Evolutionary conservation across 2,888 invertebrate species (phyloP).

Genomic region (Troides oblongomaculatus): DNA sequence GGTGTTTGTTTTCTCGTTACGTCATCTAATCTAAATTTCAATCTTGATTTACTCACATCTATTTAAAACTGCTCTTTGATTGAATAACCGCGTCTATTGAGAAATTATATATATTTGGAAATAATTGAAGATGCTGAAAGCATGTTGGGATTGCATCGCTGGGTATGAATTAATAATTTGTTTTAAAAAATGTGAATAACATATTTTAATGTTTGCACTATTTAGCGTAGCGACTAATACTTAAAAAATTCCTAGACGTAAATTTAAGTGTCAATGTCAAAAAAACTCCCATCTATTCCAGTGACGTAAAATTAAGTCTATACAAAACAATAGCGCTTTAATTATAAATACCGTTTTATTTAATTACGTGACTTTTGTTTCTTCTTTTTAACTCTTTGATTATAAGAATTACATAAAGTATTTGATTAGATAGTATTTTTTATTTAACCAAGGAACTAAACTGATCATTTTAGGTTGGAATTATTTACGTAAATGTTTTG

Average conservation of each 20-base stretch:
- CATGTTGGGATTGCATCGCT: conserved; percentile 68
- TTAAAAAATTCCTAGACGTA: conserved; percentile 24
- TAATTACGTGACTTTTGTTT: not conserved
- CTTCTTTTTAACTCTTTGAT: not conserved
- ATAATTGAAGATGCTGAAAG: conserved; percentile 62
- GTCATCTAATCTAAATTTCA: conserved; percentile 52
- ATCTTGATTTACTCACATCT: conserved; percentile 37
- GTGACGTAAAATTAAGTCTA: conserved; percentile 7
- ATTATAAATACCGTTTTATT: not conserved
- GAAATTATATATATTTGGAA: conserved; percentile 29
- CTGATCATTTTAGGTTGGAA: not conserved
- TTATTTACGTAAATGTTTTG: not conserved
- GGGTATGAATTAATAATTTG: conserved; percentile 52
- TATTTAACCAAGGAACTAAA: not conserved
- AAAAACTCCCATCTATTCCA: conserved; percentile 2
- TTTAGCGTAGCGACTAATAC: not conserved
- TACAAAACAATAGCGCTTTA: conserved; percentile 7
- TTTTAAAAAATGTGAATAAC: conserved; percentile 4
- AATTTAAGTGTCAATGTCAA: conserved; percentile 38
- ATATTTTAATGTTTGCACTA: not conserved
- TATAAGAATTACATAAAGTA: not conserved
- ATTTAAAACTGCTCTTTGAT: conserved; percentile 40
- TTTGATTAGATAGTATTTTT: not conserved
- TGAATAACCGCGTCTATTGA: conserved; percentile 26
- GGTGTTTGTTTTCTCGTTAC: conserved; percentile 71